phyloP scores from a whole-genome alignment of 2,797 vertebrate genomes.

The Menidia menidia region DNA sequence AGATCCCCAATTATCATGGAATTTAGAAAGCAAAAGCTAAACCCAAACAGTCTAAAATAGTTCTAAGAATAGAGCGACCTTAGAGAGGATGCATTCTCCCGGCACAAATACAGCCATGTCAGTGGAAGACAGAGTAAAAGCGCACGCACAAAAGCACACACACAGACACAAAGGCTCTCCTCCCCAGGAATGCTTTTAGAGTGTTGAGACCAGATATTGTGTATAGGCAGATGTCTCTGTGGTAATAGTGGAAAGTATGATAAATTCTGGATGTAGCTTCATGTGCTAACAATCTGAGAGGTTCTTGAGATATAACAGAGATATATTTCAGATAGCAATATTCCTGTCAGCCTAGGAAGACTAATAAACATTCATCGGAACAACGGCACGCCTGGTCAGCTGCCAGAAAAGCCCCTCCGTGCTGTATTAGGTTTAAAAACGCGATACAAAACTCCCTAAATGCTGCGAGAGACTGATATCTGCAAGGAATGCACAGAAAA shows the following conservation, averaged over 20 bases:
- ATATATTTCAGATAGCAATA: slow-evolving; percentile 51
- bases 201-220: slow-evolving; percentile 45
- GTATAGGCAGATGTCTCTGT: slow-evolving; percentile 63
- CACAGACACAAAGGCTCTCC: slow-evolving; percentile 40
- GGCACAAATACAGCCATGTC: slow-evolving; percentile 64
- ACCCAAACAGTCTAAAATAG: slow-evolving; percentile 74
- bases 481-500: not conserved
- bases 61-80: slow-evolving; percentile 82
- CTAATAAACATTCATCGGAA: slow-evolving; percentile 31
- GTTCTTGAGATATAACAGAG: slow-evolving; percentile 39
- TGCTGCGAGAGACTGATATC: not conserved
- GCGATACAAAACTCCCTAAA: not conserved
- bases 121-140: slow-evolving; percentile 54
- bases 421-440: not conserved
- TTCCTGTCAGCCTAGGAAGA: slow-evolving; percentile 13
- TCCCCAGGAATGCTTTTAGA: slow-evolving; percentile 82
- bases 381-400: slow-evolving; percentile 22
- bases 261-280: slow-evolving; percentile 58
- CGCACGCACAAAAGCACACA: slow-evolving; percentile 36
- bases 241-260: slow-evolving; percentile 75
- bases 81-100: slow-evolving; percentile 70
- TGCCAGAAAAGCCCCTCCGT: not conserved
- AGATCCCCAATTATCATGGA: slow-evolving; percentile 84
- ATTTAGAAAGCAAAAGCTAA: slow-evolving; percentile 83
- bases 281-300: slow-evolving; percentile 34